phyloP scores from a whole-genome alignment of 2,113 vertebrate species.

The Muntiacus muntjak region DNA sequence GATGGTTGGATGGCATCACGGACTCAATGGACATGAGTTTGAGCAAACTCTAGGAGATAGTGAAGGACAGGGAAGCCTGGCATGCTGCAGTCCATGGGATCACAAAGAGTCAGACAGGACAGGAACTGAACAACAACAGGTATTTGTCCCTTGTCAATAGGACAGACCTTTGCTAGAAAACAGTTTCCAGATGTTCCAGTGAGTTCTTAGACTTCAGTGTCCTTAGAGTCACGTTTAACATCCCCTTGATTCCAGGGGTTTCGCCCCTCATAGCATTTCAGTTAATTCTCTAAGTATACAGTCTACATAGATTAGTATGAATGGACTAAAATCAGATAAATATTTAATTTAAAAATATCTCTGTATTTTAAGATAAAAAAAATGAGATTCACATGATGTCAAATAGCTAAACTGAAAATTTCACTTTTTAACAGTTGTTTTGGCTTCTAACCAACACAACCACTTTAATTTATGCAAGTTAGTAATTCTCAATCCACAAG shows the following conservation, averaged over 20 bases:
- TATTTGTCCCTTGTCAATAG: not conserved
- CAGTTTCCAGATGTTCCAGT: not conserved
- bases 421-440: constrained; percentile 26
- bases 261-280: not conserved
- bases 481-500: constrained; percentile 29
- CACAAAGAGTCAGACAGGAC: not conserved
- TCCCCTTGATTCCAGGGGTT: not conserved
- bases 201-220: not conserved
- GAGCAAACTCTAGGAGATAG: not conserved
- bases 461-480: constrained; percentile 31
- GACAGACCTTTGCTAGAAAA: not conserved
- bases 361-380: not conserved
- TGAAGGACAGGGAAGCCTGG: not conserved
- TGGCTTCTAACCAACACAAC: not conserved
- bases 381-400: not conserved
- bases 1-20: not conserved
- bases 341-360: not conserved
- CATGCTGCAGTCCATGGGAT: not conserved
- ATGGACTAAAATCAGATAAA: not conserved
- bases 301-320: not conserved
- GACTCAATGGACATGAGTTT: not conserved
- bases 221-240: not conserved
- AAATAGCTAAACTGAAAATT: not conserved
- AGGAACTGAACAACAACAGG: not conserved
- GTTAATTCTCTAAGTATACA: not conserved